Evolutionary conservation across 2,113 vertebrate genomes (phyloP), one percentile per base, ranked within the genome.

Genomic region (Crotophaga sulcirostris): DNA sequence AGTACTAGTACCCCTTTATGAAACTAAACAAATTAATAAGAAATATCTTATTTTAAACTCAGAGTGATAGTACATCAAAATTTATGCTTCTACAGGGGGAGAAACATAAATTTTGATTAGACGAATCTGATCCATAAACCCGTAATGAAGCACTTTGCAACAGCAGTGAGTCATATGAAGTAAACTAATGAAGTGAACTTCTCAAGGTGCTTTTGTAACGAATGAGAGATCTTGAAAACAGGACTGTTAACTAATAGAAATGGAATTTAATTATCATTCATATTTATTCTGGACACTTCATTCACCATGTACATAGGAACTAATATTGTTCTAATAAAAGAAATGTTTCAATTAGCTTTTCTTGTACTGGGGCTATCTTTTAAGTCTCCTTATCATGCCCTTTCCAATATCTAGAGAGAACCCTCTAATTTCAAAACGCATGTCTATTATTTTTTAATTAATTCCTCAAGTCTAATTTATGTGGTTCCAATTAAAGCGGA

Each of bases 311-410:
- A 94, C 54, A 1, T 42, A 91, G 55, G 60, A 96, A 91, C 55
- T 40, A 83, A 70, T 62, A 91, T 42, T 92, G 64, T 89, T 96
- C 94, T 89, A 93, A 89, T 96, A 96, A 91, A 95, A 94, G 34
- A 94, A 96, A 54, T 52, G 19, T 84, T 97, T 93, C 82, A 94
- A 83, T 90, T 97, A 94, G 75, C 77, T 78, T 69, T 79, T 93
- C 74, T 76, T 63, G 79, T 34, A 78, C 60, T 20, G 17, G 52
- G 68, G 38, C 26, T 69, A 82, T 77, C 84, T 96, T 87, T 62
- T 49, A 90, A 90, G 58, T 52, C 18, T 84, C 75, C 69, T 70
- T 83, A 90, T 31, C 77, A 36, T 72, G 85, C 33, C 72, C 90
- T 86, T 88, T 94, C 52, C 44, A 72, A 64, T 64, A 87, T 45